Conservation (phyloP, 2,888 invertebrate genomes). For the Tigriopus californicus region DNA sequence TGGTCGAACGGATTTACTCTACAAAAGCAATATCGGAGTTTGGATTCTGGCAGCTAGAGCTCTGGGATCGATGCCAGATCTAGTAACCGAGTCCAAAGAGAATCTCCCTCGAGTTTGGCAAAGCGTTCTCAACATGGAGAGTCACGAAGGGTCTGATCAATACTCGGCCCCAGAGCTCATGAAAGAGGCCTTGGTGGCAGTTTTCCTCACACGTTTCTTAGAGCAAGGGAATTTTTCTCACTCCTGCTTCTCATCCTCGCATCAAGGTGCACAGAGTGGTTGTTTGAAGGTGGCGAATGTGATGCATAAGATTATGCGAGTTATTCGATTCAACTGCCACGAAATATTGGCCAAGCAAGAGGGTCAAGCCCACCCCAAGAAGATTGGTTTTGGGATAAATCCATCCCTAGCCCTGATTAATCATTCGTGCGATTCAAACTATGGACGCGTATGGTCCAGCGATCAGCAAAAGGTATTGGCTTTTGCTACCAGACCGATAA, state of each 20-base stretch:
- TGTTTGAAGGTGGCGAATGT: background rate
- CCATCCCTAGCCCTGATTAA: constrained; percentile 8
- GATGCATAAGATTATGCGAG: constrained; percentile 1
- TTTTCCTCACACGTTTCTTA: constrained; percentile 7
- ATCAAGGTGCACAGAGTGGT: background rate
- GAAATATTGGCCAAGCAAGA: background rate
- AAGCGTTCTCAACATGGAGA: background rate
- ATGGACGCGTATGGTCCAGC: constrained; percentile 11
- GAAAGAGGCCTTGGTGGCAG: constrained; percentile 5
- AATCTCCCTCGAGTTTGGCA: background rate
- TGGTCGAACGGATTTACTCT: constrained; percentile 3
- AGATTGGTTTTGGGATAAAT: background rate
- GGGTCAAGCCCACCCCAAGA: background rate
- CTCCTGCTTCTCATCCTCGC: background rate
- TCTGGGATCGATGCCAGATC: background rate
- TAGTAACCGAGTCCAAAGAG: background rate
- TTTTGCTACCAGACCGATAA: constrained; percentile 9
- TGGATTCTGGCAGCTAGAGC: constrained; percentile 5
- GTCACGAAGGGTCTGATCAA: background rate
- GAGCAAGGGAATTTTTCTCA: background rate
- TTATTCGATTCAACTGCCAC: constrained; percentile 11
- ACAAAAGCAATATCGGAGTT: constrained; percentile 2
- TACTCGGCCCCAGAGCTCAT: background rate
- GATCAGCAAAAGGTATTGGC: background rate
- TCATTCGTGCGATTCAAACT: constrained; percentile 11